Conservation (phyloP, 2,113 vertebrate species). For the Acanthochromis polyacanthus region DNA sequence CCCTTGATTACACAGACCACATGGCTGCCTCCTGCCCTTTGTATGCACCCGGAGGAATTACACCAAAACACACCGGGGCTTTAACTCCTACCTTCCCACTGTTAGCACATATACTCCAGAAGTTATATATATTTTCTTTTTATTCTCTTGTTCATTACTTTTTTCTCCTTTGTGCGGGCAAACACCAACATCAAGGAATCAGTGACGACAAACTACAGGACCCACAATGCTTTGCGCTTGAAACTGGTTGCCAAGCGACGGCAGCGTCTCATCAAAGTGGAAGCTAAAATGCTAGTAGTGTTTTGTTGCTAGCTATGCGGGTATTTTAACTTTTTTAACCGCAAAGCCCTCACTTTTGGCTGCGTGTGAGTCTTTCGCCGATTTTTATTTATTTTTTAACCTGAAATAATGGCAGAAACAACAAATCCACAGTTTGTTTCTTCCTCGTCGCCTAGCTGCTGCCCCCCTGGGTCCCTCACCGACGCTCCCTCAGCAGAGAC, state of each 20-base stretch:
- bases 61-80: too few relatives aligned
- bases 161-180: neutral
- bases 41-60: too few relatives aligned
- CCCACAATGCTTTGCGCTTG: slow-evolving; percentile 59
- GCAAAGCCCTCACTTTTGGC: neutral
- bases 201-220: slow-evolving; percentile 34
- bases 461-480: slow-evolving; percentile 4
- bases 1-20: too few relatives aligned
- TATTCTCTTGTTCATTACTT: too few relatives aligned
- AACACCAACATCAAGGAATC: too few relatives aligned
- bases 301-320: neutral
- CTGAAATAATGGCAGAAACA: slow-evolving; percentile 26
- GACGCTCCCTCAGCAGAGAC: slow-evolving; percentile 6
- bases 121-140: too few relatives aligned
- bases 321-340: neutral
- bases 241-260: slow-evolving; percentile 59
- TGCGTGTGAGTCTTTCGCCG: neutral
- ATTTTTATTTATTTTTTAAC: neutral
- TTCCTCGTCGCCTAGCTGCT: neutral
- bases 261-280: neutral
- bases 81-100: too few relatives aligned
- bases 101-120: too few relatives aligned
- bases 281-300: neutral
- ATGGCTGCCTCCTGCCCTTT: too few relatives aligned
- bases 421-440: neutral